Conservation (phyloP, 2,113 vertebrate genomes). For the Myanophis thanlyinensis region DNA sequence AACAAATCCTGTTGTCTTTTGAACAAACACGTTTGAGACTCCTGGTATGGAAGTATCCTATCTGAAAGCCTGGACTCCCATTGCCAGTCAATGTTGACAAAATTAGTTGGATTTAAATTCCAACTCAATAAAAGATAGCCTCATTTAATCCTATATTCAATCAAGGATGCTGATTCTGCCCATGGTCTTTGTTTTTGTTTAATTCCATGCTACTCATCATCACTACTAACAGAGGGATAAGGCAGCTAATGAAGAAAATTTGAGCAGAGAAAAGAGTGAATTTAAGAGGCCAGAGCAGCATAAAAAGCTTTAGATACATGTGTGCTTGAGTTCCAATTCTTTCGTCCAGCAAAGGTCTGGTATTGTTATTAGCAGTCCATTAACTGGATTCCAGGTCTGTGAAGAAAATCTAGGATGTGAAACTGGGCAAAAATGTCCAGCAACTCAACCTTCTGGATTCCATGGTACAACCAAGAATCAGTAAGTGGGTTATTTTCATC, state of each 20-base stretch:
- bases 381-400: neutral
- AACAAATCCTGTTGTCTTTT: neutral
- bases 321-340: neutral
- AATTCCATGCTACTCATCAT: neutral
- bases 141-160: neutral
- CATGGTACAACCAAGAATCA: neutral
- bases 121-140: neutral
- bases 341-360: neutral
- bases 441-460: neutral
- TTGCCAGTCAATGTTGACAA: neutral
- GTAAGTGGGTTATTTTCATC: neutral
- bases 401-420: neutral
- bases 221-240: neutral
- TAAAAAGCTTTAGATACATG: neutral
- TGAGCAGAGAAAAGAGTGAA: neutral
- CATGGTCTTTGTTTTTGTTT: neutral
- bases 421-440: neutral
- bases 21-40: neutral
- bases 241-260: neutral
- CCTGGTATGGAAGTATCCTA: neutral
- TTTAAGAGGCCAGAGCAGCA: neutral
- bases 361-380: neutral
- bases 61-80: neutral
- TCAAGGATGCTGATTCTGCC: neutral
- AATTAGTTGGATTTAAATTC: neutral